phyloP scores from a whole-genome alignment of 64 coral and sea anemone species.

The Acropora yongei region DNA sequence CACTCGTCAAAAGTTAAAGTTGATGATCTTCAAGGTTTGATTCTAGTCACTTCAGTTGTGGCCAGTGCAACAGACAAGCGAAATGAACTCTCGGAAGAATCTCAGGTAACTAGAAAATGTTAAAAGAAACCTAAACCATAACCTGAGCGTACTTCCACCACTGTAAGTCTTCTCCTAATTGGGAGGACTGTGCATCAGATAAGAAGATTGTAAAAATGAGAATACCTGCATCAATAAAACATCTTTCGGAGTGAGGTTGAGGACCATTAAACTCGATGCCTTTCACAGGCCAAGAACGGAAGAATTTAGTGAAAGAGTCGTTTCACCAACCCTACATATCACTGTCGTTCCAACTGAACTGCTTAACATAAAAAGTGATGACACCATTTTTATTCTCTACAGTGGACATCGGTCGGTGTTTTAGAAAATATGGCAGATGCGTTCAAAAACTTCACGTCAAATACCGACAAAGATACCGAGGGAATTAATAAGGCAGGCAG shows the following conservation, averaged over 20 bases:
- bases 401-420: conserved; percentile 75
- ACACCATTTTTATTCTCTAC: neutral
- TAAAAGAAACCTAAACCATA: neutral
- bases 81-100: conserved; percentile 71
- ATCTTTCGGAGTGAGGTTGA: neutral
- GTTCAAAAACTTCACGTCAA: conserved; percentile 54
- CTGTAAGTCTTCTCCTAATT: too few species aligned
- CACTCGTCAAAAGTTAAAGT: conserved; percentile 87
- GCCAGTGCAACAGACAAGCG: conserved; percentile 79
- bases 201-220: too few species aligned
- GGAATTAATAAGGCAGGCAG: conserved; percentile 72
- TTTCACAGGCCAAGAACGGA: too few species aligned
- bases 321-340: too few species aligned
- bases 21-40: conserved; percentile 70
- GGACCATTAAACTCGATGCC: too few species aligned
- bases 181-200: too few species aligned
- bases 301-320: too few species aligned
- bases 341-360: too few species aligned
- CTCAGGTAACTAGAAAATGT: conserved; percentile 50
- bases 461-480: conserved; percentile 31
- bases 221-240: neutral
- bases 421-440: conserved; percentile 72
- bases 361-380: neutral
- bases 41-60: conserved; percentile 87
- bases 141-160: neutral